Evolutionary conservation across 2,113 vertebrate genomes (phyloP).

Genomic region (Panthera tigris): DNA sequence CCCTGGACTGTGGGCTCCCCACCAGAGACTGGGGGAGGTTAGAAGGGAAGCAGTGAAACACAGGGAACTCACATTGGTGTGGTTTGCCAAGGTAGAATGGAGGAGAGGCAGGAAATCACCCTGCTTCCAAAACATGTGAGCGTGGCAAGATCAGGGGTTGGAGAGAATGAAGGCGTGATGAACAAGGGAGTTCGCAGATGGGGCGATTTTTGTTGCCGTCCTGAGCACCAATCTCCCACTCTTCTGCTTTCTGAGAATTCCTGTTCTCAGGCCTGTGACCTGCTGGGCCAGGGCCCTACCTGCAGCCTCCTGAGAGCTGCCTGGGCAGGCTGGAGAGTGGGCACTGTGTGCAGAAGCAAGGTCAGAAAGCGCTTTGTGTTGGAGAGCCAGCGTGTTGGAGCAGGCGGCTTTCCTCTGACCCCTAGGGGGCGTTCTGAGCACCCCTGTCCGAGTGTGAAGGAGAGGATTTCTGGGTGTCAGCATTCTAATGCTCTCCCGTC

Average conservation of each 20-base stretch:
- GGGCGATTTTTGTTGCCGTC: neutral
- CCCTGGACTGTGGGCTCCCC: accelerated
- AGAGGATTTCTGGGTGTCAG: neutral
- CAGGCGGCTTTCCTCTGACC: neutral
- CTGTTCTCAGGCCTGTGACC: no score
- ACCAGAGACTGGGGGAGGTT: neutral
- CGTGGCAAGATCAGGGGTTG: neutral
- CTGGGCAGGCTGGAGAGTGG: neutral
- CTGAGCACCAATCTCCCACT: neutral
- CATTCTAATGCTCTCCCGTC: neutral
- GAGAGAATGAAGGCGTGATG: neutral
- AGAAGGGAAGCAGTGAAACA: neutral
- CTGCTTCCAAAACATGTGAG: neutral
- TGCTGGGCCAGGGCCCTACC: accelerated
- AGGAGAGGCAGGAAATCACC: neutral
- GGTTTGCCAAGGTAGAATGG: neutral
- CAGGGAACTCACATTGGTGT: neutral
- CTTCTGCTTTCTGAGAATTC: neutral
- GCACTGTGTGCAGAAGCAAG: neutral
- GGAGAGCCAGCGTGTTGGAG: neutral
- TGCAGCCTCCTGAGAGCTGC: neutral
- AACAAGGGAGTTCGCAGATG: no score
- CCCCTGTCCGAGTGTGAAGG: neutral
- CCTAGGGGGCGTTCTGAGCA: accelerated
- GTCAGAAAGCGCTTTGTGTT: accelerated